Conservation (phyloP, 2,888 invertebrate genomes). For the Acleris laterana region DNA sequence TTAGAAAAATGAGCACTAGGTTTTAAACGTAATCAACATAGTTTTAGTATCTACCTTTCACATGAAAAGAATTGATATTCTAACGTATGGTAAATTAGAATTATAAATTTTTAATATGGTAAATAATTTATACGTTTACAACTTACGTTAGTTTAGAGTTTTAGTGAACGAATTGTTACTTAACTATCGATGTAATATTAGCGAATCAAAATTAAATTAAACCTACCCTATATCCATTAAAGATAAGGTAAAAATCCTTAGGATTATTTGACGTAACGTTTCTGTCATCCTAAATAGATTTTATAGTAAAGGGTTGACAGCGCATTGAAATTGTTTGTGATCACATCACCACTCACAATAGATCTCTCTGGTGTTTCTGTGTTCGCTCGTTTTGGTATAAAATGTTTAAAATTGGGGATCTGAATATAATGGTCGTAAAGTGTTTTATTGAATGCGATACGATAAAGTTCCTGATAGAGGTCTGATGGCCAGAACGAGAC, state of each 20-base stretch:
- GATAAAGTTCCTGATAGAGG: conserved; percentile 21
- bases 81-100: no score
- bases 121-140: no score
- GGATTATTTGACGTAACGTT: conserved; percentile 20
- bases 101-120: no score
- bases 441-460: conserved; percentile 30
- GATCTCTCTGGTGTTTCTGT: conserved; percentile 1
- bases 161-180: background rate
- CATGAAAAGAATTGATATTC: no score
- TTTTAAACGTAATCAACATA: no score
- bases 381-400: background rate
- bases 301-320: conserved; percentile 31
- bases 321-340: conserved; percentile 15
- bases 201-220: conserved; percentile 1
- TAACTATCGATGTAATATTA: background rate
- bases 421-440: conserved; percentile 7
- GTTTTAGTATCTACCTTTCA: no score
- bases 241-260: conserved; percentile 16
- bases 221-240: conserved; percentile 5
- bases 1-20: no score
- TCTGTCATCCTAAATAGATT: conserved; percentile 29
- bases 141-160: no score
- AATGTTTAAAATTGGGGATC: conserved; percentile 1
- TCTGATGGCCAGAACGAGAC: conserved; percentile 25
- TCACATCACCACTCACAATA: conserved; percentile 2